These are phyloP conservation scores for Mesitornis unicolor DNA, from an alignment of 2,113 vertebrate genomes.

Conservation along the genomic window DNA sequence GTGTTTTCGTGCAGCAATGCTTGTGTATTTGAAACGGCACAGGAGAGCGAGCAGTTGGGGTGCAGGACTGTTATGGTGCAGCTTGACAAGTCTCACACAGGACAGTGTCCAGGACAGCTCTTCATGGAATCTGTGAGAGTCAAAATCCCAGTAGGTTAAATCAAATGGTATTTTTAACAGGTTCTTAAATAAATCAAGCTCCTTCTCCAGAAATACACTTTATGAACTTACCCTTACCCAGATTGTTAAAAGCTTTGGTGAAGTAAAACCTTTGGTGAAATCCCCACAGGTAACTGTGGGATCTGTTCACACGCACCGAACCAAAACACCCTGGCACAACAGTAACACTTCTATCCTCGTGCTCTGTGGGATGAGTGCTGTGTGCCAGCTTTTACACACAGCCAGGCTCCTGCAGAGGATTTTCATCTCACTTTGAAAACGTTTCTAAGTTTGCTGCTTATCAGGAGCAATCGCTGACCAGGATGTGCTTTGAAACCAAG, in stretches of 20 bases:
- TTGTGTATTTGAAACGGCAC: neutral
- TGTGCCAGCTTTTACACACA: neutral
- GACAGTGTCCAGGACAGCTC: neutral
- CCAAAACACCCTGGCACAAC: neutral
- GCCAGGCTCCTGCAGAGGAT: neutral
- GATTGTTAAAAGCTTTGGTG: neutral
- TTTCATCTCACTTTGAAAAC: neutral
- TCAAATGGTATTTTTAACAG: neutral
- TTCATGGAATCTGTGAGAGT: neutral
- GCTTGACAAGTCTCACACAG: neutral
- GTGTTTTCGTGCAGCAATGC: neutral
- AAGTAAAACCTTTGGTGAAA: neutral
- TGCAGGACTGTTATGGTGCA: neutral
- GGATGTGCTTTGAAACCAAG: neutral
- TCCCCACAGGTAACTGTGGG: neutral
- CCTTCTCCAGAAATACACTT: neutral
- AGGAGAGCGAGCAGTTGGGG: neutral
- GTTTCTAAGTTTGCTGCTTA: fast-evolving
- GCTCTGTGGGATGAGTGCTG: neutral
- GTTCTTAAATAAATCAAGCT: neutral
- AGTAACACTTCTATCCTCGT: fast-evolving
- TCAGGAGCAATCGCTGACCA: neutral
- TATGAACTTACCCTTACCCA: neutral
- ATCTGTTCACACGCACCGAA: neutral
- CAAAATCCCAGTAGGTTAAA: neutral